Percentiles rank a stretch among this genome's conserved stretches.
These are phyloP conservation scores for Ellobius talpinus DNA, from an alignment of 2,113 vertebrate genomes.

Conservation along the genomic window DNA sequence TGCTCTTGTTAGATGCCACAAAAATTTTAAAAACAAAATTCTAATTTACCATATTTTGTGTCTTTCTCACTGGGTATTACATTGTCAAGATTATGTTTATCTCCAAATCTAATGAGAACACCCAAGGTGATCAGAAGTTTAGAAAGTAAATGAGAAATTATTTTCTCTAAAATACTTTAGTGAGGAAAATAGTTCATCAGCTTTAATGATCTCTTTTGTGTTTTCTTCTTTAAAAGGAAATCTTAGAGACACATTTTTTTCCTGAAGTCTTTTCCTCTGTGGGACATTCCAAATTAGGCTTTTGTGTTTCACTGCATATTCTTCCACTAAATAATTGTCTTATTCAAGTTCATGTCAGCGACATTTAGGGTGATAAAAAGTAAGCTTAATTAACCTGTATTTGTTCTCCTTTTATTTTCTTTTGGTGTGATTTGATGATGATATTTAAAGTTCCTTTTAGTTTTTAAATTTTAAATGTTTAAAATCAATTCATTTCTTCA, in stretches of 20 bases:
- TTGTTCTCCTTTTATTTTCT: background rate
- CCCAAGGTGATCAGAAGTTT: conserved; percentile 41
- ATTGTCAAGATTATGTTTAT: background rate
- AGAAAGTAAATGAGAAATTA: conserved; percentile 9
- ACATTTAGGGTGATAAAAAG: conserved; percentile 47
- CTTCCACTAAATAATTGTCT: conserved; percentile 24
- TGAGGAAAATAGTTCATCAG: conserved; percentile 30
- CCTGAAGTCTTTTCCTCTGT: conserved; percentile 4
- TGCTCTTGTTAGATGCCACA: background rate
- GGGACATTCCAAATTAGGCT: conserved; percentile 7
- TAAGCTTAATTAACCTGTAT: conserved; percentile 73
- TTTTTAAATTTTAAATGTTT: conserved; percentile 10
- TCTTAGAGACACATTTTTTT: background rate
- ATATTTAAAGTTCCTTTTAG: conserved; percentile 48
- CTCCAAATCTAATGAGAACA: conserved; percentile 20
- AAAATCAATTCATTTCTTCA: conserved; percentile 45
- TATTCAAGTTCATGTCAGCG: conserved; percentile 47
- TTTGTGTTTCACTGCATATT: background rate
- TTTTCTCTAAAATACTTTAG: conserved; percentile 42
- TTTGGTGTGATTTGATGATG: conserved; percentile 13
- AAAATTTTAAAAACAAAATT: conserved; percentile 35
- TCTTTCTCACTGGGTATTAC: background rate
- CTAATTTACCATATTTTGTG: background rate
- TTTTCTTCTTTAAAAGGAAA: conserved; percentile 44
- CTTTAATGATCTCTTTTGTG: conserved; percentile 40